phyloP scores from a whole-genome alignment of 2,113 vertebrate species.

The Paratilapia polleni region DNA sequence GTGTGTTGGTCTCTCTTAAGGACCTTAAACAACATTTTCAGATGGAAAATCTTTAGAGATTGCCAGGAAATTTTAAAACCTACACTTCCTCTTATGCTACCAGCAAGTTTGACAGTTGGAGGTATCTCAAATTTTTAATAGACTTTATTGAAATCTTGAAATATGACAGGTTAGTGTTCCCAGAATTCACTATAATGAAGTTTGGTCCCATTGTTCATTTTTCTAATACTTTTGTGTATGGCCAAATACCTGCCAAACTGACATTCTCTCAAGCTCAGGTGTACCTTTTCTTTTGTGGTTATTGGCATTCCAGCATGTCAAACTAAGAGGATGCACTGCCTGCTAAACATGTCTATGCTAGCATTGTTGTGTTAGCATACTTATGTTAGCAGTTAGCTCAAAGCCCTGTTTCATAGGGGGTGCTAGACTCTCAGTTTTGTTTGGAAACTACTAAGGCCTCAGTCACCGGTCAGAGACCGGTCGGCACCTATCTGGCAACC shows the following conservation, averaged over 20 bases:
- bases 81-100: neutral
- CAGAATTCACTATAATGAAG: no score
- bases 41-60: neutral
- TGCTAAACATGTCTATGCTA: neutral
- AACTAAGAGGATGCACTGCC: neutral
- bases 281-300: neutral
- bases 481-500: no score
- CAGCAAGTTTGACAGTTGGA: neutral
- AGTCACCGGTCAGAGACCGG: neutral
- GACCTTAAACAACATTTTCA: neutral
- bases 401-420: neutral
- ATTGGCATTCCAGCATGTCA: neutral
- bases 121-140: neutral
- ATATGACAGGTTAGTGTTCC: no score
- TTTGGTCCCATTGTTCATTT: neutral
- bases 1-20: neutral
- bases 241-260: neutral
- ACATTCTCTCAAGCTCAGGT: neutral
- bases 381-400: neutral
- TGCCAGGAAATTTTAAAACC: neutral
- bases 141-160: no score
- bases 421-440: neutral
- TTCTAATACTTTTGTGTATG: neutral
- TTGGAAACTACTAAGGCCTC: neutral
- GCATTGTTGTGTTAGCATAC: neutral